Evolutionary conservation across 2,888 invertebrate species (phyloP).

Genomic region (Petrolisthes cinctipes): DNA sequence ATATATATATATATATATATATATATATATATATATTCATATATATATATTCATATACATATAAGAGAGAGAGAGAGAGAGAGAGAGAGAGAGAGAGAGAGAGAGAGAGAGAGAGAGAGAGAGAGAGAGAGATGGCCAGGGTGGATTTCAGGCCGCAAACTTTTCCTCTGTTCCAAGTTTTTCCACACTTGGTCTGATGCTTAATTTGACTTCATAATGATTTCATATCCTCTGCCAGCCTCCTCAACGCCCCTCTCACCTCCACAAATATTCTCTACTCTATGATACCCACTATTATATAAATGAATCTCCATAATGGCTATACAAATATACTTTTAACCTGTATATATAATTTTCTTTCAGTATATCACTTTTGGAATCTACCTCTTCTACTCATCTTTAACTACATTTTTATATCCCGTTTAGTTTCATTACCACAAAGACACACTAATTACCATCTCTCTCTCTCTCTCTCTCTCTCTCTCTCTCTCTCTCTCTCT

Average conservation of each 20-base stretch:
- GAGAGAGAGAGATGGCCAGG: neutral
- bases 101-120: neutral
- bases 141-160: neutral
- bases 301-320: no score
- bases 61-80: neutral
- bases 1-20: no score
- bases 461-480: neutral
- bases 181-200: constrained; percentile 30
- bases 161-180: constrained; percentile 40
- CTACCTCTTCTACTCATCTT: no score
- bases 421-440: no score
- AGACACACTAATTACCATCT: no score
- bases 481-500: neutral
- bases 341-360: no score
- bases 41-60: no score
- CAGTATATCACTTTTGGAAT: no score
- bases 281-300: no score
- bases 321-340: no score
- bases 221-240: constrained; percentile 43
- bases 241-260: constrained; percentile 34
- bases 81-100: neutral
- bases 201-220: constrained; percentile 57
- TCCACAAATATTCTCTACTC: constrained; percentile 22
- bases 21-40: no score
- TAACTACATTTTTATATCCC: no score